A percentile compares a stretch with the other conserved stretches of the same genome.
Conservation (phyloP, 2,797 vertebrate genomes). For the Chelonia mydas region DNA sequence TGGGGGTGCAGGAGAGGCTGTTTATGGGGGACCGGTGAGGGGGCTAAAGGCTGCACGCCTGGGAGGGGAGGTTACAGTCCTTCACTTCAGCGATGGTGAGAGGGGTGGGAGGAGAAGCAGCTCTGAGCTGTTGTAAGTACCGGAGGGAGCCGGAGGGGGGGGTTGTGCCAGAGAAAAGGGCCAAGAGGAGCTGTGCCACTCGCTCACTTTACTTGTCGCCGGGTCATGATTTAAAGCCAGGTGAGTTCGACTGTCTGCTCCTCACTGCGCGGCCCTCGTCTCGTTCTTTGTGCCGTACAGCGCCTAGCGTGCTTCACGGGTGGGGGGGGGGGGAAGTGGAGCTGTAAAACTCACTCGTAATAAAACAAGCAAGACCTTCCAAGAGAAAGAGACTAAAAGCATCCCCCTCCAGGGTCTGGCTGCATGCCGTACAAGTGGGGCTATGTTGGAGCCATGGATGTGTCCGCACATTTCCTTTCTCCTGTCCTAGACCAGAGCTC, state of each 20-base stretch:
- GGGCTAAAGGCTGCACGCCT: not conserved
- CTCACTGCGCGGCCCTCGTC: constrained; percentile 23
- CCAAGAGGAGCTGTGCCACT: not conserved
- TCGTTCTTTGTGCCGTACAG: not conserved
- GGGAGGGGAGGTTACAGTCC: not conserved
- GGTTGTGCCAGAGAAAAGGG: not conserved
- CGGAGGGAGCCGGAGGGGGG: accelerated
- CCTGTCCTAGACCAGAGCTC: not conserved
- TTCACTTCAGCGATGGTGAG: not conserved
- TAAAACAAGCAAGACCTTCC: constrained; percentile 43
- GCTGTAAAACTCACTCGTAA: constrained; percentile 46
- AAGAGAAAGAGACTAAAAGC: not conserved
- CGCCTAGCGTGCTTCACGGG: constrained; percentile 27
- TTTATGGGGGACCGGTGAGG: not conserved
- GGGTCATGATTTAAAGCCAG: not conserved
- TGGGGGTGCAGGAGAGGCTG: not conserved
- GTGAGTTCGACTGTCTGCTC: not conserved
- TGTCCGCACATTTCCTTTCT: not conserved
- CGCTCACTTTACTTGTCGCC: not conserved
- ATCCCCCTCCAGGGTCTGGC: not conserved
- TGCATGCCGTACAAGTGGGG: not conserved
- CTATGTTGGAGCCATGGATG: not conserved
- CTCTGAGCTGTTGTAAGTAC: not conserved
- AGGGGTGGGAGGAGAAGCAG: not conserved
- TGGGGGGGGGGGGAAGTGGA: not conserved